Evolutionary conservation across 2,888 invertebrate genomes (phyloP), one percentile per base, ranked within the genome.

Genomic region (Idaea dimidiata): DNA sequence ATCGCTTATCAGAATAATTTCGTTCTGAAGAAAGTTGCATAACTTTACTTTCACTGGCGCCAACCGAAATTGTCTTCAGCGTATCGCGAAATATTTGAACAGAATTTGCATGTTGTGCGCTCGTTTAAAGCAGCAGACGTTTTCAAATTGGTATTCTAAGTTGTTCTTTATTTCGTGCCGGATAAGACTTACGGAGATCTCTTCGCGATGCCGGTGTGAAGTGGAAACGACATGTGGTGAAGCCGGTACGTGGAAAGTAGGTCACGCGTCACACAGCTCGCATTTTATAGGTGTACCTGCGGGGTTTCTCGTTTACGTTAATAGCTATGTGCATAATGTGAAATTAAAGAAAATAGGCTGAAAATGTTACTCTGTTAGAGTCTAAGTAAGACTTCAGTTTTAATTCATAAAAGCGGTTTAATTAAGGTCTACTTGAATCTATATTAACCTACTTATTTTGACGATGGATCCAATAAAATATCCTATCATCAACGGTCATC

Each of bases 1-100:
- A 66, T 73, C 68, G 58, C 63, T 76, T 78, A 81, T 80, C 76
- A 62, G 60, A 66, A 74, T 68, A 74, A 67, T 69, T 71, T 71
- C 74, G 74, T 74, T 74, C 78, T 72, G 82, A 88, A 88, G 91
- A 91, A 91, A 91, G 90, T 92, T 92, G 89, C 92, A 85, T 92
- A 91, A 92, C 87, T 83, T 86, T 75, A 89, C 92, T 91, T 92
- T 92, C 91, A 88, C 91, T 88, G 74, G 77, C 75, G 69, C 77
- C 77, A 72, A 66, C 66, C 71, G 68, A 86, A 88, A 84, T 88
- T 83, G 87, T 86, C 81, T 84, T 78, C 80, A 73, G 77, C 75
- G 79, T 82, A 83, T 87, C 84, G 86, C 83, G 77, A 82, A 71
- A 81, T 81, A 82, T 86, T 88, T 82, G 77, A 86, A 79, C 75